These are phyloP conservation scores for Drosophila mettleri DNA, from an alignment of 2,888 invertebrate species.

Conservation along the genomic window DNA sequence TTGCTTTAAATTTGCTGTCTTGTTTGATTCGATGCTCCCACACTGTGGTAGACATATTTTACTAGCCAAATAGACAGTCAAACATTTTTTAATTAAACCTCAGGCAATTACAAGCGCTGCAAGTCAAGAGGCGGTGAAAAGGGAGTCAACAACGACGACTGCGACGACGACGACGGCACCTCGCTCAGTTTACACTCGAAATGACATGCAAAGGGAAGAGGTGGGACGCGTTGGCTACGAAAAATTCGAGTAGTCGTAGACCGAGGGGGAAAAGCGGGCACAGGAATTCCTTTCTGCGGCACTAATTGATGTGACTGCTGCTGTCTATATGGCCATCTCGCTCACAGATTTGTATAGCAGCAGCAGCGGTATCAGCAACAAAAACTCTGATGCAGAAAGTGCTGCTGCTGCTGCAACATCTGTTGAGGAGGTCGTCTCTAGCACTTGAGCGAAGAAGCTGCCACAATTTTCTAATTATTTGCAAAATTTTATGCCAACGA, in stretches of 20 bases:
- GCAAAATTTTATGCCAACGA: slow-evolving; percentile 79
- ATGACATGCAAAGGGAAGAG: slow-evolving; percentile 64
- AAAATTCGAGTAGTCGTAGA: slow-evolving; percentile 42
- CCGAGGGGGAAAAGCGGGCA: slow-evolving; percentile 8
- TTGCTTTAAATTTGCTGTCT: slow-evolving; percentile 11
- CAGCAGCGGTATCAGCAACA: slow-evolving; percentile 27
- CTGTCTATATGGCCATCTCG: slow-evolving; percentile 29
- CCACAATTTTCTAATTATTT: slow-evolving; percentile 80
- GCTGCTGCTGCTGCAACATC: slow-evolving; percentile 40
- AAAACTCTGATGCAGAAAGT: slow-evolving; percentile 28
- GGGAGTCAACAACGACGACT: slow-evolving; percentile 49
- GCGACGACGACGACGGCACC: slow-evolving; percentile 55
- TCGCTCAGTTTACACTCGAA: slow-evolving; percentile 74
- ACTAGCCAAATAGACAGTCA: slow-evolving; percentile 49
- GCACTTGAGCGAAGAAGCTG: slow-evolving; percentile 58
- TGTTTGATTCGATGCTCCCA: slow-evolving; percentile 36
- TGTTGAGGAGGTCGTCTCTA: slow-evolving; percentile 37
- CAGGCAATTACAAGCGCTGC: slow-evolving; percentile 73
- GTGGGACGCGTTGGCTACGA: slow-evolving; percentile 8
- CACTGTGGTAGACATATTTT: slow-evolving; percentile 11
- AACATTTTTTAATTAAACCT: slow-evolving; percentile 79
- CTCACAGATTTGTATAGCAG: slow-evolving; percentile 47
- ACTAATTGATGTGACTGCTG: slow-evolving; percentile 71
- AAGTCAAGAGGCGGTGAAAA: slow-evolving; percentile 65
- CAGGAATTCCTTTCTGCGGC: slow-evolving; percentile 59